These are phyloP conservation scores for Dendrocopos noguchii DNA, from an alignment of 2,113 vertebrate genomes.

Conservation along the genomic window DNA sequence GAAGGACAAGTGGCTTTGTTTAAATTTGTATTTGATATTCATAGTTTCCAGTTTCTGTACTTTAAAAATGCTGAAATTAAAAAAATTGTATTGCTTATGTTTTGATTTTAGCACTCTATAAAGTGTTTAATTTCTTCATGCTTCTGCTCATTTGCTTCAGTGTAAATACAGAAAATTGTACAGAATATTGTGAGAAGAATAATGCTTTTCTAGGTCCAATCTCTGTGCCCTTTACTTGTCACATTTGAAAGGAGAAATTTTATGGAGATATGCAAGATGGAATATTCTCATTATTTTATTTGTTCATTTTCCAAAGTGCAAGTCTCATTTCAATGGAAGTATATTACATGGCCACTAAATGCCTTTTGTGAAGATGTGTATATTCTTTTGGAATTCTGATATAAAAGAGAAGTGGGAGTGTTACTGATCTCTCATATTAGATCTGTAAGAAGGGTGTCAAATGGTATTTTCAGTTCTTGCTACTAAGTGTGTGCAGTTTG, in stretches of 20 bases:
- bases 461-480: not conserved
- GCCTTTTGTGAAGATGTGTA: slow-evolving; percentile 9
- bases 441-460: not conserved
- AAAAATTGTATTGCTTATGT: slow-evolving; percentile 80
- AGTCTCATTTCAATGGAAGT: not conserved
- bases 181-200: not conserved
- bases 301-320: not conserved
- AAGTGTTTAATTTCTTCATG: slow-evolving; percentile 74
- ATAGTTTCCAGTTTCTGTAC: slow-evolving; percentile 82
- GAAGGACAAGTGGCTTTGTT: slow-evolving; percentile 80
- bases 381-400: not conserved
- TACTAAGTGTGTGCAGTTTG: not conserved
- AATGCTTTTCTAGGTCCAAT: not conserved
- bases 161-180: slow-evolving; percentile 52
- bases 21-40: slow-evolving; percentile 84
- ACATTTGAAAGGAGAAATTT: not conserved
- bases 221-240: not conserved
- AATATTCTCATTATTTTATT: not conserved
- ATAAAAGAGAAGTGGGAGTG: not conserved
- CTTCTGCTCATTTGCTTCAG: slow-evolving; percentile 46
- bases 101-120: slow-evolving; percentile 77
- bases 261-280: not conserved
- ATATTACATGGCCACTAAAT: not conserved
- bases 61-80: slow-evolving; percentile 85
- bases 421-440: not conserved